Percentiles rank a stretch among this genome's conserved stretches.
These are phyloP conservation scores for Cantharis rustica DNA, from an alignment of 2,888 invertebrate genomes.

Conservation along the genomic window DNA sequence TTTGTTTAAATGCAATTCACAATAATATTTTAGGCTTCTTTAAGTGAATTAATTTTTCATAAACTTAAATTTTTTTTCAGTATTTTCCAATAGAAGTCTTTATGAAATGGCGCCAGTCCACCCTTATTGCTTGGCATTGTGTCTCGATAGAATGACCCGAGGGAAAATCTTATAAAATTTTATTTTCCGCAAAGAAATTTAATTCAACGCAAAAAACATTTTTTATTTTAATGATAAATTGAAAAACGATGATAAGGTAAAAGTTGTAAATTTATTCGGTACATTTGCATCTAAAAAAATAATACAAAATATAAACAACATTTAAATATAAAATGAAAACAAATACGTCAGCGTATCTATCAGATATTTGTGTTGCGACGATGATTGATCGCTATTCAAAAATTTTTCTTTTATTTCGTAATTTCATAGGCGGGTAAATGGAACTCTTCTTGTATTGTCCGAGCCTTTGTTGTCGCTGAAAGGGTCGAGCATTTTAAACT, in stretches of 20 bases:
- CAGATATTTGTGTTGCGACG: background rate
- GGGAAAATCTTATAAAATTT: background rate
- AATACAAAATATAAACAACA: background rate
- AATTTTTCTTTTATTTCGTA: slow-evolving; percentile 2
- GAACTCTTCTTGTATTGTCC: background rate
- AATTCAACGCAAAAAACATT: background rate
- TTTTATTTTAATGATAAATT: background rate
- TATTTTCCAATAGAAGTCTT: too few species aligned
- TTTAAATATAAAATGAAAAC: slow-evolving; percentile 1
- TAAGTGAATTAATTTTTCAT: too few species aligned
- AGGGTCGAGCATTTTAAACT: background rate
- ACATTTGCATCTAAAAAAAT: background rate
- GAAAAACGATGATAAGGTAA: background rate
- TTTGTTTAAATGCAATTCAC: too few species aligned
- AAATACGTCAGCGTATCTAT: background rate
- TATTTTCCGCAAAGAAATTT: background rate
- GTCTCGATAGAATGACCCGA: background rate
- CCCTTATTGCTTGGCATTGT: background rate
- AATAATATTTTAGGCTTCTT: too few species aligned
- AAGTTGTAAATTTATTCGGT: background rate
- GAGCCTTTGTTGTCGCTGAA: background rate
- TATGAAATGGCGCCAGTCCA: too few species aligned
- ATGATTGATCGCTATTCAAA: background rate
- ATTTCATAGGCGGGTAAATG: background rate
- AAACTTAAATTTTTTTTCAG: too few species aligned